Evolutionary conservation across 2,113 vertebrate genomes (phyloP).

Genomic region (Tamias sibiricus): DNA sequence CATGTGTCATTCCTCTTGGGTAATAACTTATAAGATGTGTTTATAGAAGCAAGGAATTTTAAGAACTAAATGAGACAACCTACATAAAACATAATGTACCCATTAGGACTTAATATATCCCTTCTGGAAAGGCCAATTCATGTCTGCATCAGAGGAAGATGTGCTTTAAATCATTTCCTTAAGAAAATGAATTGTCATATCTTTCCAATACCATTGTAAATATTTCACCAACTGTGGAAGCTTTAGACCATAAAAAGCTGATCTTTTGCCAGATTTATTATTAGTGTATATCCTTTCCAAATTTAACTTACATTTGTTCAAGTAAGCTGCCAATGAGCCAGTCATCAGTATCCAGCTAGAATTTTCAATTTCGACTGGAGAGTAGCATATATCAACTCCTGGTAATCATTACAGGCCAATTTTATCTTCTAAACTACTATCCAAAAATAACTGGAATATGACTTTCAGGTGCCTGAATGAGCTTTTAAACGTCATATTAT

Average conservation of each 20-base stretch:
- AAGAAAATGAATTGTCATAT: constrained; percentile 58
- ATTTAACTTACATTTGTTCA: constrained; percentile 70
- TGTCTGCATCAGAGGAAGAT: constrained; percentile 41
- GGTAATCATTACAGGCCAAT: constrained; percentile 39
- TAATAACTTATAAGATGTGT: constrained; percentile 41
- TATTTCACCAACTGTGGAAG: constrained; percentile 55
- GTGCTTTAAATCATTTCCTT: constrained; percentile 61
- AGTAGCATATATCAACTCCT: constrained; percentile 32
- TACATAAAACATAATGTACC: not conserved
- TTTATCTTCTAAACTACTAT: constrained; percentile 49
- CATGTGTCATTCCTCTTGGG: constrained; percentile 43
- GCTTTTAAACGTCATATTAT: constrained; percentile 44
- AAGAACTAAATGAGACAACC: too few relatives aligned
- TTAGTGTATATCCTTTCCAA: constrained; percentile 47
- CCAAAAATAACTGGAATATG: constrained; percentile 32
- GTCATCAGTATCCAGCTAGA: constrained; percentile 15
- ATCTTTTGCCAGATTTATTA: constrained; percentile 61
- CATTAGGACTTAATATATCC: constrained; percentile 56
- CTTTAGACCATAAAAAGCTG: constrained; percentile 65
- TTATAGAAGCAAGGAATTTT: constrained; percentile 40
- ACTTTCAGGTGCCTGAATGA: not conserved
- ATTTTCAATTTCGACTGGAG: constrained; percentile 54
- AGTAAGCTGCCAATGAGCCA: constrained; percentile 44
- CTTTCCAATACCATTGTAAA: constrained; percentile 62
- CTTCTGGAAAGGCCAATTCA: constrained; percentile 11